Percentiles rank a stretch among this genome's conserved stretches.
Evolutionary conservation across 1,140 invertebrate species (phyloP).

Genomic region (Drosophila miranda): DNA sequence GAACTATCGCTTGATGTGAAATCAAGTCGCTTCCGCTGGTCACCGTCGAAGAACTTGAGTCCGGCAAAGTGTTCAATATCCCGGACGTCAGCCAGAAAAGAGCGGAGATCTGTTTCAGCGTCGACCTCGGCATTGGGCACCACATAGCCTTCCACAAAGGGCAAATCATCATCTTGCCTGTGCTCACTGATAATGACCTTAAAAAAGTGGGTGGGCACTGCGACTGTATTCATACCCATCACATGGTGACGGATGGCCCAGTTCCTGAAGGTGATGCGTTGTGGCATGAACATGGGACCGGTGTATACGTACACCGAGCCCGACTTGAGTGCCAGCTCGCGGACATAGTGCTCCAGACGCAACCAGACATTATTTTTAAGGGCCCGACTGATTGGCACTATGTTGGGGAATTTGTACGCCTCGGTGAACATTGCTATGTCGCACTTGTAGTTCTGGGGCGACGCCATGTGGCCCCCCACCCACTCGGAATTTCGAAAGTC

Average conservation of each 20-base stretch:
- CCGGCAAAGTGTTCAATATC: constrained; percentile 95
- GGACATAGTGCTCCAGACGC: constrained; percentile 92
- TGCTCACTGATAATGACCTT: constrained; percentile 94
- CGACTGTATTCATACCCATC: constrained; percentile 95
- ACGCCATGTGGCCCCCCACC: constrained; percentile 92
- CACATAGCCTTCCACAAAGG: constrained; percentile 95
- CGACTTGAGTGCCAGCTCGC: constrained; percentile 89
- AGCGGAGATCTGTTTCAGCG: constrained; percentile 87
- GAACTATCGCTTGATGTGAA: too few relatives aligned
- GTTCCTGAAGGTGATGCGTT: constrained; percentile 92
- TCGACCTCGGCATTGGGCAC: constrained; percentile 95
- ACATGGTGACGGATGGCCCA: constrained; percentile 97
- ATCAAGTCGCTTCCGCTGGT: constrained; percentile 64
- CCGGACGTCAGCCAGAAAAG: constrained; percentile 93
- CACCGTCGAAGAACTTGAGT: constrained; percentile 93
- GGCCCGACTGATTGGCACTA: constrained; percentile 96
- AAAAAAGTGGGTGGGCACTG: constrained; percentile 99
- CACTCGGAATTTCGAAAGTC: constrained; percentile 89
- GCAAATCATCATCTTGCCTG: constrained; percentile 83
- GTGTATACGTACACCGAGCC: constrained; percentile 97
- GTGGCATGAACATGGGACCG: constrained; percentile 96
- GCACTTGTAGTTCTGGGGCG: constrained; percentile 87
- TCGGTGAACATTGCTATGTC: constrained; percentile 94
- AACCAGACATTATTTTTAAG: constrained; percentile 98
- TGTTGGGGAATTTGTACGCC: constrained; percentile 94